Percentiles rank a stretch among this genome's conserved stretches.
phyloP scores from a whole-genome alignment of 1,140 invertebrate genomes.

The Drosophila kohkoa region DNA sequence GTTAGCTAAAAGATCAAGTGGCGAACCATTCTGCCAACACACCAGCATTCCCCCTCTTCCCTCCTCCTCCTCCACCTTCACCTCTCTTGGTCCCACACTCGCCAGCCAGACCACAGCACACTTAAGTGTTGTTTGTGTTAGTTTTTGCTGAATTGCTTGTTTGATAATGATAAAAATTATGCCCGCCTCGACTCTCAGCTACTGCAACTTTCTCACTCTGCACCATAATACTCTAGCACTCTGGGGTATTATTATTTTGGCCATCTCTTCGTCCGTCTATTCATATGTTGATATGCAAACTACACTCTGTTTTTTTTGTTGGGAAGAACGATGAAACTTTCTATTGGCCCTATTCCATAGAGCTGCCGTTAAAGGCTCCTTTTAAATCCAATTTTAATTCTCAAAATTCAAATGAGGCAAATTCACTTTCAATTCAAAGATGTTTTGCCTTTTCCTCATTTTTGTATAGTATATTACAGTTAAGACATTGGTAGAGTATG shows the following conservation, averaged over 20 bases:
- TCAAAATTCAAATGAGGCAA: too few relatives aligned
- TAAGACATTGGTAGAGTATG: too few relatives aligned
- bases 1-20: constrained; percentile 82
- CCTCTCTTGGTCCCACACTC: constrained; percentile 3
- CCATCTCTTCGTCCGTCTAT: background rate
- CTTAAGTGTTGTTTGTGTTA: constrained; percentile 81
- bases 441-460: too few relatives aligned
- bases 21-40: constrained; percentile 47
- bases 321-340: too few relatives aligned
- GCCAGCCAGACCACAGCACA: constrained; percentile 60
- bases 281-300: too few relatives aligned
- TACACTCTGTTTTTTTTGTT: too few relatives aligned
- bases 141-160: constrained; percentile 75
- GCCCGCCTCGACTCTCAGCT: constrained; percentile 19
- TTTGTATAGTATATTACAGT: too few relatives aligned
- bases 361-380: too few relatives aligned
- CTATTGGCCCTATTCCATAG: too few relatives aligned
- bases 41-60: background rate
- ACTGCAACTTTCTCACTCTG: constrained; percentile 43
- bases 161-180: constrained; percentile 67
- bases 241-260: background rate
- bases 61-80: background rate
- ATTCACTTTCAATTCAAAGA: too few relatives aligned
- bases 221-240: background rate
- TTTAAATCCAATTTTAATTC: too few relatives aligned